Evolutionary conservation across 2,113 vertebrate species (phyloP), one percentile per base, ranked within the genome.

Genomic region (Vulpes lagopus): DNA sequence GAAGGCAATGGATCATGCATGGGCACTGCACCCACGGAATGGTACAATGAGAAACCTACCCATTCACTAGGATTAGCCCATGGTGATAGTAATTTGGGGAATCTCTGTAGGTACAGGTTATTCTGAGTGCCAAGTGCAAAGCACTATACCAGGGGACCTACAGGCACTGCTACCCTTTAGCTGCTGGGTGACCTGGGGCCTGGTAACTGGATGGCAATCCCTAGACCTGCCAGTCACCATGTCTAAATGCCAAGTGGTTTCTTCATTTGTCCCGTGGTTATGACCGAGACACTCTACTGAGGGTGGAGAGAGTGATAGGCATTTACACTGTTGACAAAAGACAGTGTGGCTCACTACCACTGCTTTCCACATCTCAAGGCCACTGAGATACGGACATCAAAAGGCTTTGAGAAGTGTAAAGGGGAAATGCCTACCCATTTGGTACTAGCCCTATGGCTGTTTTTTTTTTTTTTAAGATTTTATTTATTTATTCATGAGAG

Each of bases 31-130:
- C 55, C 38, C 8, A 5, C 10, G 22, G 62, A 17, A 49, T 17
- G 20, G 20, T 16, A 8, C 0, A 0, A 11, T 16, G 55, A 38
- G 30, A 35, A 51, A 15, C 35, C 35, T 20, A 8, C 57, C n/a
- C 20, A 0, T 17, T 32, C 10, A 2, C 17, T 1, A 25, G 64
- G 22, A 15, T 6, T 16, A n/a, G 59, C 17, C 11, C 5, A 1
- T 4, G 15, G 35, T 4, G 8, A 23, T 5, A 10, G 35, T 43
- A 27, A 57, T n/a, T 73, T 22, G 25, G 59, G 43, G 23, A 69
- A 23, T 30, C 78, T 60, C 15, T 0, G 0, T 69, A n/a, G 19
- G 1, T 49, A 67, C 71, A 64, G 30, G 27, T 59, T 3, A 11
- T 19, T 10, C 49, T 74, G 49, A 69, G 43, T 20, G 17, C 14